Conservation (phyloP, 2,888 invertebrate genomes). For the Heliconius erato region DNA sequence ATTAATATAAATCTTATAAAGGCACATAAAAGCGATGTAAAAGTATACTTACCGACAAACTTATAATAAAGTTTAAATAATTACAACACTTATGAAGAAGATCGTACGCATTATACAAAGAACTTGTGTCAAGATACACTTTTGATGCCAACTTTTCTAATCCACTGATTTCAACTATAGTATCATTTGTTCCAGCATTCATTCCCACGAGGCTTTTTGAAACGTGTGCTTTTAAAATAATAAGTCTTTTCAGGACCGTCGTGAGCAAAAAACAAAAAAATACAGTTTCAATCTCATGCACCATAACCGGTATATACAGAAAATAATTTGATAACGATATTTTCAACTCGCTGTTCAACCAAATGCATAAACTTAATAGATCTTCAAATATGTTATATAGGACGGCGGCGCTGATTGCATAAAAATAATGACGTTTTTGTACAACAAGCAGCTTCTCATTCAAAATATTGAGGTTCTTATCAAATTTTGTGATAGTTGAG, state of each 20-base stretch:
- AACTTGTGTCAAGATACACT: constrained; percentile 61
- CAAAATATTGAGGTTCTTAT: constrained; percentile 34
- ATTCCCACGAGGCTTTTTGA: constrained; percentile 28
- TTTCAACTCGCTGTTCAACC: neutral
- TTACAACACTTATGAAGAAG: constrained; percentile 68
- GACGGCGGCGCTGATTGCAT: constrained; percentile 19
- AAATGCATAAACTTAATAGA: neutral
- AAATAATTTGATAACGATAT: constrained; percentile 20
- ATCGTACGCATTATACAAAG: constrained; percentile 70
- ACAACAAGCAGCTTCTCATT: constrained; percentile 10
- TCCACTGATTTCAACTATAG: constrained; percentile 41
- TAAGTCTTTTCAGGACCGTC: constrained; percentile 41
- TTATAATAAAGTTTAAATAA: constrained; percentile 70
- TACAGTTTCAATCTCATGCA: constrained; percentile 46
- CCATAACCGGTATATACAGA: constrained; percentile 37
- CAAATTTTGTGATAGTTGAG: constrained; percentile 33
- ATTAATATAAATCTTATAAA: neutral
- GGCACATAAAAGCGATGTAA: neutral
- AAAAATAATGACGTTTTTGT: constrained; percentile 23
- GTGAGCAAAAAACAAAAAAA: constrained; percentile 46
- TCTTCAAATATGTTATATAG: constrained; percentile 31
- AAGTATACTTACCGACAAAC: constrained; percentile 64
- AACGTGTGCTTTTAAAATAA: constrained; percentile 42
- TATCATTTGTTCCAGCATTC: neutral
- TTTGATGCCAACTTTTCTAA: constrained; percentile 65